A percentile compares a stretch with the other conserved stretches of the same genome.
Evolutionary conservation across 2,797 vertebrate genomes (phyloP).

Genomic region (Austrolebias charrua): DNA sequence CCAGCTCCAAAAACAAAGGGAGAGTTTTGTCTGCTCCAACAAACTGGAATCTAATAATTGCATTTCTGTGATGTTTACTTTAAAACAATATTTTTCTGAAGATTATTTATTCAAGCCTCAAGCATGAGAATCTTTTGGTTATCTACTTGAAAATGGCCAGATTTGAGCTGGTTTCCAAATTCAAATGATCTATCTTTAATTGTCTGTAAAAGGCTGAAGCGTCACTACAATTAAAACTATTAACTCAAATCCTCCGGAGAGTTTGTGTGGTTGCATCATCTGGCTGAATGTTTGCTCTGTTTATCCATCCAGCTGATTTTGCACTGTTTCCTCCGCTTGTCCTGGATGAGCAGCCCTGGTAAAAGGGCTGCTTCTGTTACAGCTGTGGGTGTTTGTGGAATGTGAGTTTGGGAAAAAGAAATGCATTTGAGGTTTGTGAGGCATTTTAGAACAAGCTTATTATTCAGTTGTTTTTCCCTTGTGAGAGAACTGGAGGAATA

Average conservation of each 20-base stretch:
- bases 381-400: constrained; percentile 55
- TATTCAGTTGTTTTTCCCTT: constrained; percentile 48
- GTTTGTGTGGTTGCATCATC: constrained; percentile 46
- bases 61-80: constrained; percentile 53
- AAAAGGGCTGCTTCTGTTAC: constrained; percentile 32
- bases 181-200: background rate
- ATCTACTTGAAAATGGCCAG: background rate
- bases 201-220: constrained; percentile 25
- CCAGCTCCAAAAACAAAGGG: constrained; percentile 55
- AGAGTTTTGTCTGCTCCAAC: constrained; percentile 51
- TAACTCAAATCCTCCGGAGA: constrained; percentile 35
- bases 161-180: background rate
- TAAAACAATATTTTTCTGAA: constrained; percentile 32
- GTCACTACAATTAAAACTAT: constrained; percentile 35
- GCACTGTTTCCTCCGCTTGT: constrained; percentile 52
- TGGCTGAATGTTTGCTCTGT: constrained; percentile 29
- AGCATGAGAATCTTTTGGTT: constrained; percentile 24
- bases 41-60: constrained; percentile 49
- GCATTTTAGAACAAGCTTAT: constrained; percentile 43
- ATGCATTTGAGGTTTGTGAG: constrained; percentile 29
- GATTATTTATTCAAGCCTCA: constrained; percentile 46
- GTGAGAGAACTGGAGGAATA: constrained; percentile 30
- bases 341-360: constrained; percentile 34
- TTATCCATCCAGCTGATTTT: background rate
- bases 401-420: constrained; percentile 39